Percentiles rank a stretch among this genome's conserved stretches.
Evolutionary conservation across 2,797 vertebrate genomes (phyloP).

Genomic region (Clamator glandarius): DNA sequence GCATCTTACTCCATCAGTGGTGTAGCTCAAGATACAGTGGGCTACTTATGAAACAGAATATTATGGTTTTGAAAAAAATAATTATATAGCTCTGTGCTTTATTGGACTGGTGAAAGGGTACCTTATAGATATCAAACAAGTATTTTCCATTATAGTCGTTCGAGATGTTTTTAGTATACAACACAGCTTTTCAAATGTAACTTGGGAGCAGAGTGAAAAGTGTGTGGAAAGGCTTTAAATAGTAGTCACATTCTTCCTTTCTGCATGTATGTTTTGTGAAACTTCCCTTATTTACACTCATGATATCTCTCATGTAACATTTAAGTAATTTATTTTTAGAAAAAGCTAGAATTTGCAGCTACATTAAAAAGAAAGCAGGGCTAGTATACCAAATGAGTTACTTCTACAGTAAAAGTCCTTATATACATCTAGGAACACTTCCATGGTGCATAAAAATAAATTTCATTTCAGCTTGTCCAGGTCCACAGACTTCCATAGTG

Average conservation of each 20-base stretch:
- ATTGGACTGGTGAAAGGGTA: background rate
- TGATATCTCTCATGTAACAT: background rate
- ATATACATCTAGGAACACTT: background rate
- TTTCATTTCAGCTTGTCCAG: accelerated
- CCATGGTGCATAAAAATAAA: background rate
- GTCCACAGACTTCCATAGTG: background rate
- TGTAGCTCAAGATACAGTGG: background rate
- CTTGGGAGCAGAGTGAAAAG: background rate
- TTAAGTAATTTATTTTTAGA: background rate
- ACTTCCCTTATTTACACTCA: background rate
- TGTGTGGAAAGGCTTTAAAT: background rate
- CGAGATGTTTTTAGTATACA: background rate
- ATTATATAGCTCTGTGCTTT: background rate
- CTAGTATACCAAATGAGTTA: background rate
- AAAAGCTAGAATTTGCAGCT: background rate
- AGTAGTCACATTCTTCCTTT: background rate
- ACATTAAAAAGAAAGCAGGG: background rate
- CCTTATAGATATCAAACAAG: background rate
- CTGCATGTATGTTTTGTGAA: background rate
- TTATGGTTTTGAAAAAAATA: background rate
- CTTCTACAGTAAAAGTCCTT: background rate
- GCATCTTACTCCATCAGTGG: background rate
- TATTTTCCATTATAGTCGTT: background rate
- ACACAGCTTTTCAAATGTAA: background rate
- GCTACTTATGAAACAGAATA: background rate